Base-by-base conservation (phyloP, 1,140 invertebrate genomes). In the Babylonia areolata region DNA sequence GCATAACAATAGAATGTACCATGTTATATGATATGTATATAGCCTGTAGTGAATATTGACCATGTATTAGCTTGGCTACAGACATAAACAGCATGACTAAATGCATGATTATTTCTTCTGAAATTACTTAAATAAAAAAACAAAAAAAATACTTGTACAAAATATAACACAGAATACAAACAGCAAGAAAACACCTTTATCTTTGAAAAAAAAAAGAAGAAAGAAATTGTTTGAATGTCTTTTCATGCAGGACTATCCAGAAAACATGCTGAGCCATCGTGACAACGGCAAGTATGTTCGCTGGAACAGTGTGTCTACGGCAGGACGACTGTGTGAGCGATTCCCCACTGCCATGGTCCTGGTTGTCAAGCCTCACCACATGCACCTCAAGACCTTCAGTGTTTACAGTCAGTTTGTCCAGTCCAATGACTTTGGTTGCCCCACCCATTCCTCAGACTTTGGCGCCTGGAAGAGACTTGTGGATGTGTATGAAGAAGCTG, bases 321-420 rank as follows among this genome's bases (percentile, higher is more conserved):
- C 96, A 33, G 91, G 94, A 69, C 91, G 97, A 83, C 94, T 98
- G 42, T 95, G 96, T 75, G 92, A 95, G 51, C 95, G 95, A 85
- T 98, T 98, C 94, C 96, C 96, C 15, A 92, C 95, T 42, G 95
- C 95, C 88, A 96, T 97, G 89, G 95, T 98, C 40, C 94, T 97
- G 85, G 96, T 97, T 84, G 95, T 98, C 20, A 96, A 96, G 89
- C 96, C 97, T 77, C 95, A 89, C 91, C 97, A 97, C 92, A 97
- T 97, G 96, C 96, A 97, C 90, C 96, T 96, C 85, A 96, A 96
- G 89, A 97, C 96, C 51, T 98, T 97, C 93, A 97, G 97, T 92
- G 97, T 97, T 90, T 98, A 96, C 93, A 96, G 97, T 91, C 98
- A 98, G 94, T 98, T 98, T 95, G 96, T 98, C 39, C 95, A 95